phyloP scores from a whole-genome alignment of 2,888 invertebrate genomes.

The Chaitophorus viminalis region DNA sequence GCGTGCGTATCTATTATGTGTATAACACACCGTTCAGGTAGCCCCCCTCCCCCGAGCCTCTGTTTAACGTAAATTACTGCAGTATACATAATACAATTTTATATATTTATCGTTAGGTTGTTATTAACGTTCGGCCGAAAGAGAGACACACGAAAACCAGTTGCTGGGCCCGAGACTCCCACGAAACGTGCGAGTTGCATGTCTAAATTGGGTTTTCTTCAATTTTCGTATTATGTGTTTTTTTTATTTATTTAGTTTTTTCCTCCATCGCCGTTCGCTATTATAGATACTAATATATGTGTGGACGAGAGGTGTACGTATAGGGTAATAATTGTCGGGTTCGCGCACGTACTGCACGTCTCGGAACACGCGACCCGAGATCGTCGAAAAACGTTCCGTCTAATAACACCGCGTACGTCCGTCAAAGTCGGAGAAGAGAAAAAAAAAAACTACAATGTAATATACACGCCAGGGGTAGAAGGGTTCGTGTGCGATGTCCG shows the following conservation, averaged over 20 bases:
- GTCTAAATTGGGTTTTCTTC: conserved; percentile 50
- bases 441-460: too few relatives aligned
- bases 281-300: too few relatives aligned
- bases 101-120: not conserved
- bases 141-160: conserved; percentile 37
- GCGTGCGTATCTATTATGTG: not conserved
- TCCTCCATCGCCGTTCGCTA: too few relatives aligned
- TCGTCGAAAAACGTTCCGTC: conserved; percentile 43
- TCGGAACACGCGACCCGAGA: conserved; percentile 41
- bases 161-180: conserved; percentile 45
- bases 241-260: not conserved
- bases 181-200: conserved; percentile 47
- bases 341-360: conserved; percentile 37
- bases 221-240: not conserved
- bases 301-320: not conserved
- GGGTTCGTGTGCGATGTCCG: not conserved
- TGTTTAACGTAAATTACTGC: conserved; percentile 35
- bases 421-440: not conserved
- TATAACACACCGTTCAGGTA: not conserved
- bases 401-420: not conserved
- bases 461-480: not conserved
- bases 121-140: conserved; percentile 28
- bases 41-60: not conserved
- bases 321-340: conserved; percentile 53
- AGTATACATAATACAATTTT: too few relatives aligned